Evolutionary conservation across 2,113 vertebrate genomes (phyloP).

Genomic region (Megaleporinus macrocephalus): DNA sequence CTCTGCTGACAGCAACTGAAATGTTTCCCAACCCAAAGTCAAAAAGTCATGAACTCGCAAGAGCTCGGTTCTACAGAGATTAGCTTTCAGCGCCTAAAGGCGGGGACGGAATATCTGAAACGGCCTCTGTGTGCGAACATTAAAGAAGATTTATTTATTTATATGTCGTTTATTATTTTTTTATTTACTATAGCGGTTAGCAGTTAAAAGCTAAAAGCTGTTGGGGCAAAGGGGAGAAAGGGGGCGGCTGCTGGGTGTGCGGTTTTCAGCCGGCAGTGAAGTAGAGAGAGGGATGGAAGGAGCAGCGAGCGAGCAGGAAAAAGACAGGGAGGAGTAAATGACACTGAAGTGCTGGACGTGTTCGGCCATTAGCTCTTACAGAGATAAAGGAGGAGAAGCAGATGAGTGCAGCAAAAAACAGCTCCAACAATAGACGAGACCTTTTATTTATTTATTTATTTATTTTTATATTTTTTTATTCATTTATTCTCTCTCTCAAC

Average conservation of each 20-base stretch:
- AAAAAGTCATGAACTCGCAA: constrained; percentile 59
- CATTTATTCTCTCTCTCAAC: too few relatives aligned
- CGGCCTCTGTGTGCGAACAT: constrained; percentile 11
- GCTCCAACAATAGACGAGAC: background rate
- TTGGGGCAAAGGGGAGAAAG: background rate
- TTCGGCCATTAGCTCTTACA: background rate
- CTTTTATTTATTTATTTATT: too few relatives aligned
- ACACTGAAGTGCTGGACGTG: background rate
- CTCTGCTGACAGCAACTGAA: constrained; percentile 54
- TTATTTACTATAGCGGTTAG: background rate
- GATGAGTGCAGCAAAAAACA: background rate
- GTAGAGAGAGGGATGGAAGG: background rate
- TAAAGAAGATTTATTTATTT: constrained; percentile 58
- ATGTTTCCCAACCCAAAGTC: constrained; percentile 64
- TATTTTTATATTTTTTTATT: background rate
- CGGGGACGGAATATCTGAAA: constrained; percentile 47
- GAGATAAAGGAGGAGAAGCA: constrained; percentile 14
- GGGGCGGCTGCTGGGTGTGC: background rate
- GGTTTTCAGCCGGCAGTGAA: background rate
- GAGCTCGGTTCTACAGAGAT: constrained; percentile 32
- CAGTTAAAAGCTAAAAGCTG: background rate
- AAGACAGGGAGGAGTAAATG: constrained; percentile 13
- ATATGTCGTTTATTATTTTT: background rate
- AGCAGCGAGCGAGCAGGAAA: constrained; percentile 36
- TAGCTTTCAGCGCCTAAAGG: constrained; percentile 15